These are phyloP conservation scores for Salvator merianae DNA, from an alignment of 2,113 vertebrate genomes.

Conservation along the genomic window DNA sequence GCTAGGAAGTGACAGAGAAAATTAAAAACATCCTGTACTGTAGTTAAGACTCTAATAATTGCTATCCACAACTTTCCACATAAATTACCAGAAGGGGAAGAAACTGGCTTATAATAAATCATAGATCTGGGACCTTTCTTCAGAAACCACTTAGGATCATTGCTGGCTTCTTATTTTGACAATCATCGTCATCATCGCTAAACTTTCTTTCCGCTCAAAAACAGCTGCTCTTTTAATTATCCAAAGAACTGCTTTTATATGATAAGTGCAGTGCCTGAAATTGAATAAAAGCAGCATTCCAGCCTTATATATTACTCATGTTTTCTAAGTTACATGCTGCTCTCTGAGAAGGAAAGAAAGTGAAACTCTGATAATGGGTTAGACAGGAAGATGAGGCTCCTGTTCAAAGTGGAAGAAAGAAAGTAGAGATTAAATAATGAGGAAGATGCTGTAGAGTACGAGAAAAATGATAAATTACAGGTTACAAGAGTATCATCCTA, in stretches of 20 bases:
- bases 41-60: slow-evolving; percentile 46
- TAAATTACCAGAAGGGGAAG: slow-evolving; percentile 43
- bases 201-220: slow-evolving; percentile 28
- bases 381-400: background rate
- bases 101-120: slow-evolving; percentile 42
- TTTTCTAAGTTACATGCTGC: slow-evolving; percentile 24
- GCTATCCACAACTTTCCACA: slow-evolving; percentile 43
- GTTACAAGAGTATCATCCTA: too few relatives aligned
- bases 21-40: slow-evolving; percentile 44
- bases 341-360: slow-evolving; percentile 25
- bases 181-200: slow-evolving; percentile 22
- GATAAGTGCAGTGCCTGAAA: slow-evolving; percentile 35
- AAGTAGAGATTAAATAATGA: background rate
- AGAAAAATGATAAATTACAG: too few relatives aligned
- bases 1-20: slow-evolving; percentile 67
- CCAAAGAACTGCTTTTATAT: slow-evolving; percentile 42
- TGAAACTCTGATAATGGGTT: slow-evolving; percentile 34
- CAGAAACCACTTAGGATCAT: slow-evolving; percentile 51
- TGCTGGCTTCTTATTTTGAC: slow-evolving; percentile 25
- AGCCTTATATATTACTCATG: slow-evolving; percentile 49
- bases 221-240: slow-evolving; percentile 56
- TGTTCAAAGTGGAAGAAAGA: background rate
- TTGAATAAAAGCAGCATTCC: slow-evolving; percentile 49
- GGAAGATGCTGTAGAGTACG: too few relatives aligned
- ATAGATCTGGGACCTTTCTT: slow-evolving; percentile 42